phyloP scores from a whole-genome alignment of 2,113 vertebrate species.

The Varanus salvator region DNA sequence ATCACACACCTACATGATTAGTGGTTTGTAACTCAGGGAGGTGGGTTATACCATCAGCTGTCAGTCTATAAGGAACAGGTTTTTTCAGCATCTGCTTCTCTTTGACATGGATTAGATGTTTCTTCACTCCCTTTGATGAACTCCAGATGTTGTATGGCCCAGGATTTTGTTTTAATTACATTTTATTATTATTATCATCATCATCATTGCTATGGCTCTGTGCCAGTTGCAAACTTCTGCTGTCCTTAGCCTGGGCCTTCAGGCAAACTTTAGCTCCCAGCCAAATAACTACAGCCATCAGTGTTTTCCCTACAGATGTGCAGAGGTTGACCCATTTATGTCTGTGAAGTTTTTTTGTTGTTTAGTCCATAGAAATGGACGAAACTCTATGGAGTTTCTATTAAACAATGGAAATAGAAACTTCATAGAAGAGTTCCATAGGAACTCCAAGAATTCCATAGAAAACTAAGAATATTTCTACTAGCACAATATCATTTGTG shows the following conservation, averaged over 20 bases:
- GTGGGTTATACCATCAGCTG: not conserved
- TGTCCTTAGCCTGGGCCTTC: not conserved
- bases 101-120: conserved; percentile 1
- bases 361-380: not conserved
- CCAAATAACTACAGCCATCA: not conserved
- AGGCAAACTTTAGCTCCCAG: not conserved
- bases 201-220: not conserved
- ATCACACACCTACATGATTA: not conserved
- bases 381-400: not conserved
- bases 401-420: too few species aligned
- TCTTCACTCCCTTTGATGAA: conserved; percentile 4
- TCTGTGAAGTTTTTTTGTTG: not conserved
- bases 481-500: too few species aligned
- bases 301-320: not conserved
- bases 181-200: too few species aligned
- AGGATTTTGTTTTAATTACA: not conserved
- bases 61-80: not conserved
- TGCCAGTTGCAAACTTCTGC: not conserved
- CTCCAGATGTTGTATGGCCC: not conserved
- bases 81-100: conserved; percentile 20
- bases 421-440: too few species aligned
- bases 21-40: fast-evolving
- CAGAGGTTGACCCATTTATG: not conserved
- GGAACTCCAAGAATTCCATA: too few species aligned
- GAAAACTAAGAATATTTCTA: too few species aligned